phyloP scores from a whole-genome alignment of 2,888 invertebrate genomes.

The Ellobium chinense region DNA sequence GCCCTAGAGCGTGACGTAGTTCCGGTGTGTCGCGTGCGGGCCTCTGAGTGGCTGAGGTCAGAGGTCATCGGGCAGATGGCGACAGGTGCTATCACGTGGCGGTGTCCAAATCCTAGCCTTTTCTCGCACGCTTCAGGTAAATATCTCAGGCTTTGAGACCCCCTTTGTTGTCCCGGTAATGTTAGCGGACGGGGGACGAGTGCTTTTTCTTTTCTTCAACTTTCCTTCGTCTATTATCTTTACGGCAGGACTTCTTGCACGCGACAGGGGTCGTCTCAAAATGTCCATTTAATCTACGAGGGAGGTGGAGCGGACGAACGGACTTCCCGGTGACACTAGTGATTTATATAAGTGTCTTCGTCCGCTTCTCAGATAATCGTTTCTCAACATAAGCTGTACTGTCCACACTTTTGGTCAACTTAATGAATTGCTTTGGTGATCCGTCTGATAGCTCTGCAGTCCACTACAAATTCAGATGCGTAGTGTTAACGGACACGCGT shows the following conservation, averaged over 20 bases:
- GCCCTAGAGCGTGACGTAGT: slow-evolving; percentile 26
- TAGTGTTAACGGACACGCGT: no score
- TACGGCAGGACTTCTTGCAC: slow-evolving; percentile 3
- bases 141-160: slow-evolving; percentile 5
- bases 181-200: slow-evolving; percentile 6
- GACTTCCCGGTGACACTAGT: no score
- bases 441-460: no score
- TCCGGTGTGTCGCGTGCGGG: slow-evolving; percentile 27
- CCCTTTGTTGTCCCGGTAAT: slow-evolving; percentile 32
- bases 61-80: slow-evolving; percentile 43
- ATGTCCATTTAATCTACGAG: slow-evolving; percentile 29
- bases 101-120: slow-evolving; percentile 31
- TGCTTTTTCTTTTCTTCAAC: neutral
- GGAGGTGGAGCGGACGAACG: no score
- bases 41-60: slow-evolving; percentile 35
- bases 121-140: slow-evolving; percentile 28
- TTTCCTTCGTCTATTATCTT: slow-evolving; percentile 15
- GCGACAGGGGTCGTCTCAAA: slow-evolving; percentile 14
- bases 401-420: no score
- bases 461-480: no score
- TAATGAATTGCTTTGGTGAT: no score
- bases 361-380: no score
- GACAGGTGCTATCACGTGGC: slow-evolving; percentile 42
- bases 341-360: no score
- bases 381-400: no score